These are phyloP conservation scores for Salvelinus sp. DNA, from an alignment of 2,113 vertebrate genomes.

Conservation along the genomic window DNA sequence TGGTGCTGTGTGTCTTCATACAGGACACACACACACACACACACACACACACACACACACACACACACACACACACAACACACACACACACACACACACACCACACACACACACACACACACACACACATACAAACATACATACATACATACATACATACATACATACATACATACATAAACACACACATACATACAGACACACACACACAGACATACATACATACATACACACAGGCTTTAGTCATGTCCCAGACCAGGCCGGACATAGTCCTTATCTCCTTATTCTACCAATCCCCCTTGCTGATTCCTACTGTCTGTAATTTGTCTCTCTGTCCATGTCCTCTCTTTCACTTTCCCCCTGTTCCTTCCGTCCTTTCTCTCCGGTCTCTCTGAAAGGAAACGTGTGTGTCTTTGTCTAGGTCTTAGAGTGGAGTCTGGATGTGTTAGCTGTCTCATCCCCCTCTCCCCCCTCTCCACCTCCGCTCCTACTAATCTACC, in stretches of 20 bases:
- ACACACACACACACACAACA: too few species aligned
- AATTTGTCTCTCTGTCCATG: background rate
- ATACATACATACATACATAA: background rate
- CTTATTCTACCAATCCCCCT: background rate
- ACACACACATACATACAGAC: background rate
- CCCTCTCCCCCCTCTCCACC: background rate
- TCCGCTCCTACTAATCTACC: slow-evolving; percentile 59
- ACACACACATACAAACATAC: background rate
- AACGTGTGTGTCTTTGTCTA: slow-evolving; percentile 10
- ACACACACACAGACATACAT: too few species aligned
- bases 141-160: background rate
- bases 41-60: too few species aligned
- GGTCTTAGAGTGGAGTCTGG: slow-evolving; percentile 9
- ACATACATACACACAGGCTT: background rate
- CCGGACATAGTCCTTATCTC: background rate
- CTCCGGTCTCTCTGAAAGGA: background rate
- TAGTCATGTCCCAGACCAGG: background rate
- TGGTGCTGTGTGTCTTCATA: too few species aligned
- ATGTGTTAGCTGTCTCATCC: slow-evolving; percentile 1
- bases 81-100: background rate
- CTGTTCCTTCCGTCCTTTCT: background rate
- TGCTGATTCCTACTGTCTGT: background rate
- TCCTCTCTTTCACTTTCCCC: background rate
- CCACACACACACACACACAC: background rate
- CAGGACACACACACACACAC: too few species aligned